phyloP scores from a whole-genome alignment of 2,797 vertebrate genomes.

The Percopsis omiscomaycus region DNA sequence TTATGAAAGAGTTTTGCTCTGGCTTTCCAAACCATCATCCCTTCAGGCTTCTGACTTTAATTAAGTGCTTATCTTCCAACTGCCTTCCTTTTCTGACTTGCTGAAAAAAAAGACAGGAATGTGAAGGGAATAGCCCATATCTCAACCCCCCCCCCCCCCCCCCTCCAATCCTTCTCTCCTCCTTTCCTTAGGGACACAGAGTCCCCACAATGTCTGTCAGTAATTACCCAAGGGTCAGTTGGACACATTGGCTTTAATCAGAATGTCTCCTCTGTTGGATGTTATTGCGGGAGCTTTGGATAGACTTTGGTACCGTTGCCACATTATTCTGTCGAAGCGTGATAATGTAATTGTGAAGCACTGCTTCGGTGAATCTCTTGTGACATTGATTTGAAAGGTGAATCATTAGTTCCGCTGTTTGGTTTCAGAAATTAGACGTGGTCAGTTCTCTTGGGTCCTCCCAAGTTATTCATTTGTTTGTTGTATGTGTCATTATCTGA shows the following conservation, averaged over 20 bases:
- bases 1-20: slow-evolving; percentile 52
- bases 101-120: slow-evolving; percentile 50
- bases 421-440: slow-evolving; percentile 2
- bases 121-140: slow-evolving; percentile 49
- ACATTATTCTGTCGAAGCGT: slow-evolving; percentile 23
- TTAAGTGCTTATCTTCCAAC: slow-evolving; percentile 66
- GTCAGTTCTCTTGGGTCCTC: not conserved
- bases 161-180: not conserved
- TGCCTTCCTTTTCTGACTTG: slow-evolving; percentile 49
- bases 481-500: not conserved
- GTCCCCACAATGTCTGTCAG: slow-evolving; percentile 33
- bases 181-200: slow-evolving; percentile 32
- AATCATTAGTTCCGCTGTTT: slow-evolving; percentile 10
- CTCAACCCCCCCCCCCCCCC: slow-evolving; percentile 40
- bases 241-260: slow-evolving; percentile 22
- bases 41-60: slow-evolving; percentile 66
- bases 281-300: slow-evolving; percentile 8
- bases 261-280: slow-evolving; percentile 16
- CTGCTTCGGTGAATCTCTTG: slow-evolving; percentile 12
- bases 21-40: slow-evolving; percentile 44
- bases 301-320: slow-evolving; percentile 1
- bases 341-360: slow-evolving; percentile 32
- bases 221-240: slow-evolving; percentile 44
- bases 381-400: slow-evolving; percentile 12
- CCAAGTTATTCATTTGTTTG: not conserved